A percentile compares a stretch with the other conserved stretches of the same genome.
Conservation (phyloP, 2,797 vertebrate species). For the Sebastes itinus region DNA sequence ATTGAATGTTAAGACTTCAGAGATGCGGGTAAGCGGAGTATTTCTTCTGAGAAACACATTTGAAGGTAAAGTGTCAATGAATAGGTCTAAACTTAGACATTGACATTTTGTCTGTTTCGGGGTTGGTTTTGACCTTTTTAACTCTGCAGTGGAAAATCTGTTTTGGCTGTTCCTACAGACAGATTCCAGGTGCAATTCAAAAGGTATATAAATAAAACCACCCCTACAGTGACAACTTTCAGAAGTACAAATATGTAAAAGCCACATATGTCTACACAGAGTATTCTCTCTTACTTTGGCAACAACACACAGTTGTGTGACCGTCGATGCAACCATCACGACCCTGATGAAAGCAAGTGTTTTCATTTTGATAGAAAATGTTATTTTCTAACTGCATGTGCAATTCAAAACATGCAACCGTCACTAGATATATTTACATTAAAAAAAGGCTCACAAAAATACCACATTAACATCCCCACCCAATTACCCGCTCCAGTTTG, state of each 20-base stretch:
- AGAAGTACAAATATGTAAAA: background rate
- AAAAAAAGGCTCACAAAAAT: background rate
- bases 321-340: background rate
- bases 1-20: background rate
- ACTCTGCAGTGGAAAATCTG: constrained; percentile 26
- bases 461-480: background rate
- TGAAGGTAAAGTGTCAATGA: background rate
- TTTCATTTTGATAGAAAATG: background rate
- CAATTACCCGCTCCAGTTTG: background rate
- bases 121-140: constrained; percentile 39
- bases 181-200: constrained; percentile 26
- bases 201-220: background rate
- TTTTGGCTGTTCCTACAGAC: constrained; percentile 26
- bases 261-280: background rate
- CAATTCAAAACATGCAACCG: background rate
- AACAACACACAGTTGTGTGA: background rate
- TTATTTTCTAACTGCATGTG: background rate
- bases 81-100: background rate
- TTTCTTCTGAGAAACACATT: background rate
- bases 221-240: background rate
- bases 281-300: background rate
- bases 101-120: constrained; percentile 54
- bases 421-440: background rate
- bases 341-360: background rate
- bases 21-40: background rate